Evolutionary conservation across 2,797 vertebrate genomes (phyloP).

Genomic region (Argyrosomus regius): DNA sequence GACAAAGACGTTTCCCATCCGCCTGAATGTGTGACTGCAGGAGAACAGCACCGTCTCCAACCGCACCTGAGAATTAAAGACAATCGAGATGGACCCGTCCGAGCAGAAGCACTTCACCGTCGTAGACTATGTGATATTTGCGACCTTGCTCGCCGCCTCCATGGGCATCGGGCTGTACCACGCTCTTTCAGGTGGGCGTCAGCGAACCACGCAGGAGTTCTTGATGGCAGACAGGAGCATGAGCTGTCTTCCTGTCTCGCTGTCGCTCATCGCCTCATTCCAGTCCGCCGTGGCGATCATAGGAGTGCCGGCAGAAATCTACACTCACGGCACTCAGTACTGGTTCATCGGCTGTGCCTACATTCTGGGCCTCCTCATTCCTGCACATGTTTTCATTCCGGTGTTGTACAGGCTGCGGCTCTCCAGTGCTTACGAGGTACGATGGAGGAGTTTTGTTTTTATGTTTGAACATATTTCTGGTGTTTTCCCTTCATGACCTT

Average conservation of each 20-base stretch:
- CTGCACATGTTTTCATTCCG: constrained; percentile 93
- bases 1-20: constrained; percentile 9
- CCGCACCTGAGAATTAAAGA: constrained; percentile 15
- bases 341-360: constrained; percentile 97
- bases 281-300: constrained; percentile 96
- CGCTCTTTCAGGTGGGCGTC: constrained; percentile 89
- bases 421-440: constrained; percentile 93
- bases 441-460: neutral
- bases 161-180: constrained; percentile 93
- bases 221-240: constrained; percentile 93
- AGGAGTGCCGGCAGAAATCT: constrained; percentile 92
- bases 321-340: constrained; percentile 92
- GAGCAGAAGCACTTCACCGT: constrained; percentile 81
- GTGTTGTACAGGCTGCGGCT: constrained; percentile 92
- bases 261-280: constrained; percentile 95
- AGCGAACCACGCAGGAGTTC: constrained; percentile 92
- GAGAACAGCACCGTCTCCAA: constrained; percentile 18
- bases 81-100: constrained; percentile 70
- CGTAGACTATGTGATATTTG: constrained; percentile 92
- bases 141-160: constrained; percentile 87
- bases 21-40: constrained; percentile 26
- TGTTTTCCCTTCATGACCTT: neutral
- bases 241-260: constrained; percentile 90
- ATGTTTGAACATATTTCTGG: neutral
- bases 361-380: constrained; percentile 92